Evolutionary conservation across 2,113 vertebrate species (phyloP).

Genomic region (Myxocyprinus asiaticus): DNA sequence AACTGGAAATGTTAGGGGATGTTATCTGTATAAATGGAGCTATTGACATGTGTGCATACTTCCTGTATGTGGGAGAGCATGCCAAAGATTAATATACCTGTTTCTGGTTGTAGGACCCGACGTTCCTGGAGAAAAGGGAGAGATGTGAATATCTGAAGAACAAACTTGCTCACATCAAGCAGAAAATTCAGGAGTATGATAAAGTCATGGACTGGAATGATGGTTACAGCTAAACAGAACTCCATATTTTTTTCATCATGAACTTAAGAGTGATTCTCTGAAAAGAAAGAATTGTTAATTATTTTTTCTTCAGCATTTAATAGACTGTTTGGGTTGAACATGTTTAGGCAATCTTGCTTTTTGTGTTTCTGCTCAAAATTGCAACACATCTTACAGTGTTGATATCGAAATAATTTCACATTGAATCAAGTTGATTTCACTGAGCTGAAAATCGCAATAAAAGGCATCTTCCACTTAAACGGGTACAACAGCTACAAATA

Average conservation of each 20-base stretch:
- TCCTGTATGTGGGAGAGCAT: background rate
- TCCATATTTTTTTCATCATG: background rate
- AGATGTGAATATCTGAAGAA: slow-evolving; percentile 95
- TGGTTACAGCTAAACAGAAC: slow-evolving; percentile 56
- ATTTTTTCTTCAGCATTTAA: too few species aligned
- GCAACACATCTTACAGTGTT: background rate
- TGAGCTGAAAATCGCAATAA: background rate
- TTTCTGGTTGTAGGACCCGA: slow-evolving; percentile 80
- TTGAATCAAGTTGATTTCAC: background rate
- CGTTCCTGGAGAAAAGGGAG: slow-evolving; percentile 90
- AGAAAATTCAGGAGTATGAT: slow-evolving; percentile 93
- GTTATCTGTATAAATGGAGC: background rate
- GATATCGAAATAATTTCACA: slow-evolving; percentile 2
- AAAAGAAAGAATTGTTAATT: background rate
- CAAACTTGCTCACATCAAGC: slow-evolving; percentile 95
- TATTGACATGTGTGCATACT: background rate
- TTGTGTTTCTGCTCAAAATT: background rate
- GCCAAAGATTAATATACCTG: background rate
- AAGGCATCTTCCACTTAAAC: background rate
- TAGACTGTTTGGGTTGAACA: too few species aligned
- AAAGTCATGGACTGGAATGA: slow-evolving; percentile 81
- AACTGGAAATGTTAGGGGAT: slow-evolving; percentile 27
- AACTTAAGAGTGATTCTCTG: background rate
- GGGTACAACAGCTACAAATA: too few species aligned
- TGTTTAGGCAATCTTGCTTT: background rate